A percentile compares a stretch with the other conserved stretches of the same genome.
These are phyloP conservation scores for Toxostoma redivivum DNA, from an alignment of 2,113 vertebrate genomes.

Conservation along the genomic window DNA sequence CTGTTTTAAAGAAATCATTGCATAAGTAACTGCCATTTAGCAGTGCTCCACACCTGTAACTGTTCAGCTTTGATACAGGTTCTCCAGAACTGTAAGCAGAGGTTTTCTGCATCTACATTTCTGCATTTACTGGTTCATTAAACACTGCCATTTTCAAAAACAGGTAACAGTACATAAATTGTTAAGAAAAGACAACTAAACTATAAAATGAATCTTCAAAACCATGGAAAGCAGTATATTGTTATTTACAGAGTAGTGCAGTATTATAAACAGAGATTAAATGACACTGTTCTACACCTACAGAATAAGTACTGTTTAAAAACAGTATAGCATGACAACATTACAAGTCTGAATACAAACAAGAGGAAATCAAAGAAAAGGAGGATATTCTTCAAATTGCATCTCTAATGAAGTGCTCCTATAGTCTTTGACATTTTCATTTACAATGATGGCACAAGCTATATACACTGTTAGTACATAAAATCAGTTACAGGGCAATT, in stretches of 20 bases:
- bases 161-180: conserved; percentile 2
- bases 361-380: not conserved
- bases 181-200: conserved; percentile 36
- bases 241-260: conserved; percentile 57
- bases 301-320: conserved; percentile 14
- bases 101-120: conserved; percentile 27
- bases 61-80: not conserved
- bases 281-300: conserved; percentile 30
- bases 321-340: not conserved
- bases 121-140: conserved; percentile 39
- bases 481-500: not conserved
- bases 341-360: not conserved
- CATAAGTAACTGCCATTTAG: not conserved
- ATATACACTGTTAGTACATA: not conserved
- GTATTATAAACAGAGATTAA: conserved; percentile 31
- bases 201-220: conserved; percentile 46
- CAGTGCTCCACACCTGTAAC: not conserved
- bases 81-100: not conserved
- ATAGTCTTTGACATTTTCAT: not conserved
- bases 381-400: not conserved
- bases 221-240: not conserved
- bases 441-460: conserved; percentile 3
- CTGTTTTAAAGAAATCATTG: not conserved
- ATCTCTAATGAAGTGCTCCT: not conserved
- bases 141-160: conserved; percentile 49